Percentiles rank a stretch among this genome's conserved stretches.
Conservation (phyloP, 1,140 invertebrate species). For the Pogonognathellus flavescens region DNA sequence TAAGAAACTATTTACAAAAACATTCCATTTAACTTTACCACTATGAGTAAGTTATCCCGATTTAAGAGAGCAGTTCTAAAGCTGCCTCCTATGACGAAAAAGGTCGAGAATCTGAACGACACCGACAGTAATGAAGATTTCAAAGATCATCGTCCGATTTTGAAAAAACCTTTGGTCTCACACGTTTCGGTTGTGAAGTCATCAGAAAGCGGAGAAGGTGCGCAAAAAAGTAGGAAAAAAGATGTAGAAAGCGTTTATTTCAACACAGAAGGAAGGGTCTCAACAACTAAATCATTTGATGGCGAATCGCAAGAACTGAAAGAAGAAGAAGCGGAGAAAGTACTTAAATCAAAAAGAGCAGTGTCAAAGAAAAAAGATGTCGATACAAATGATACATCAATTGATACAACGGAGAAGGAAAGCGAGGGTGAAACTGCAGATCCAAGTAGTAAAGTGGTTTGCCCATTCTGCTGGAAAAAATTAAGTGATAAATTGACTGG, state of each 20-base stretch:
- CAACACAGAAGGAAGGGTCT: background rate
- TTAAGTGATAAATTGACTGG: slow-evolving; percentile 68
- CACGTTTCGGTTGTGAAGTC: background rate
- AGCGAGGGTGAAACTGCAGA: background rate
- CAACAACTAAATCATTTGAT: background rate
- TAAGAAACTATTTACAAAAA: too few relatives aligned
- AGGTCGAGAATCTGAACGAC: slow-evolving; percentile 5
- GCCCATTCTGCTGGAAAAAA: slow-evolving; percentile 71
- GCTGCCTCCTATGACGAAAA: background rate
- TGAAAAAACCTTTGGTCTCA: background rate
- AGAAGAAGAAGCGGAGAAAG: background rate
- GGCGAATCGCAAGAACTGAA: background rate
- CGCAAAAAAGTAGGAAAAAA: background rate
- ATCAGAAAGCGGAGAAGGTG: background rate
- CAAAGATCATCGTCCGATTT: background rate
- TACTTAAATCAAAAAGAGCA: background rate
- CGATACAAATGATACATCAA: background rate
- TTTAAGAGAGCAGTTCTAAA: slow-evolving; percentile 43
- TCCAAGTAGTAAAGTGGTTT: slow-evolving; percentile 65
- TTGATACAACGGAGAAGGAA: background rate
- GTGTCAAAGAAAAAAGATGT: background rate
- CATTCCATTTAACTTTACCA: background rate
- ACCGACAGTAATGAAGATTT: slow-evolving; percentile 38
- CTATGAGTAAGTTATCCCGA: slow-evolving; percentile 44
- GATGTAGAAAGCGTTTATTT: slow-evolving; percentile 20